phyloP scores from a whole-genome alignment of 2,113 vertebrate species.

The Pachyramphus minor region DNA sequence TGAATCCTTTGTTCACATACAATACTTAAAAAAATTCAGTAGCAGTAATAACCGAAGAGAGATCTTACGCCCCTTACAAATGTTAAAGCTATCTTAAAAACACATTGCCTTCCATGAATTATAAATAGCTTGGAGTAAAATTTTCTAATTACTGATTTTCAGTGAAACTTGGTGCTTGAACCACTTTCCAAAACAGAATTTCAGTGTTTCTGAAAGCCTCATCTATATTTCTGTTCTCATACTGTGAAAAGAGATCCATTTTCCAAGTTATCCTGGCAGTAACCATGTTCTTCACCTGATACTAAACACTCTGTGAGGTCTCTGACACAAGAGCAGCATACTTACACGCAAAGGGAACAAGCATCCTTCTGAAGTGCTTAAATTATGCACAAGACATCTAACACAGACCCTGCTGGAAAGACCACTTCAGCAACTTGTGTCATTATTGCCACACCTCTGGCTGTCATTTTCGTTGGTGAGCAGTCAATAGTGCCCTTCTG shows the following conservation, averaged over 20 bases:
- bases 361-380: neutral
- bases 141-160: neutral
- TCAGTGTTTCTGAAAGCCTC: neutral
- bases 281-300: neutral
- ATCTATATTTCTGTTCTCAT: neutral
- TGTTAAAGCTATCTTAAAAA: neutral
- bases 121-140: neutral
- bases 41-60: neutral
- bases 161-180: neutral
- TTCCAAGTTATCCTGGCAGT: neutral
- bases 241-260: neutral
- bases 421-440: neutral
- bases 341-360: neutral
- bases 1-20: neutral
- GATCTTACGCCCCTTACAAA: neutral
- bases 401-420: neutral
- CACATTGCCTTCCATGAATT: neutral
- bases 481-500: neutral
- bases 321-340: neutral
- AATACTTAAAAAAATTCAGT: neutral
- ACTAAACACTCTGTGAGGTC: neutral
- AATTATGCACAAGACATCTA: neutral
- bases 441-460: neutral
- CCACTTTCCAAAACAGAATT: neutral
- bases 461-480: neutral